Percentiles rank a stretch among this genome's conserved stretches.
These are phyloP conservation scores for Corythornis leucogaster DNA, from an alignment of 2,797 vertebrate species.

Conservation along the genomic window DNA sequence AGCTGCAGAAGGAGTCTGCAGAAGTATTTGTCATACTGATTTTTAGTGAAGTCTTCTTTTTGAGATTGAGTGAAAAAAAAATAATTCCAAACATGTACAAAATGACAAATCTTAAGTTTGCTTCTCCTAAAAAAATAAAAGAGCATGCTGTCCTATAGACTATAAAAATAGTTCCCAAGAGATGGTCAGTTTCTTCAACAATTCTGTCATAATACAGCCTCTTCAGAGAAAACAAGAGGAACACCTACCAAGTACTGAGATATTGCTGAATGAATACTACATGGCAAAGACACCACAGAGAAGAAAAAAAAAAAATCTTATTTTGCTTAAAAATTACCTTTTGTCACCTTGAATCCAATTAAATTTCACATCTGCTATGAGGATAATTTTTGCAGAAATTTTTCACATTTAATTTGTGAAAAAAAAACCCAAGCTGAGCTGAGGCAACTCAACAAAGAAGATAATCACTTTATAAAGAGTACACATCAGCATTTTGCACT, in stretches of 20 bases:
- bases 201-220: background rate
- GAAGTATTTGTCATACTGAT: background rate
- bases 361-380: background rate
- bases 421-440: background rate
- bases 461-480: background rate
- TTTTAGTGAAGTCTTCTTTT: background rate
- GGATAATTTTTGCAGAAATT: background rate
- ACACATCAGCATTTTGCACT: background rate
- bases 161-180: background rate
- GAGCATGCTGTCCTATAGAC: background rate
- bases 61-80: background rate
- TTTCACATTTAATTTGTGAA: background rate
- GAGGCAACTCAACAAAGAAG: background rate
- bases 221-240: background rate
- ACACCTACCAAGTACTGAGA: background rate
- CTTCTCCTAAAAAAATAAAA: background rate
- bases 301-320: background rate
- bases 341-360: background rate
- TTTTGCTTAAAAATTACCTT: constrained; percentile 10
- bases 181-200: background rate
- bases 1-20: background rate
- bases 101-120: background rate
- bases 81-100: background rate
- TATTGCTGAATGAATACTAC: background rate
- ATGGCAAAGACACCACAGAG: background rate